Evolutionary conservation across 2,888 invertebrate species (phyloP).

Genomic region (Lamproptera curius): DNA sequence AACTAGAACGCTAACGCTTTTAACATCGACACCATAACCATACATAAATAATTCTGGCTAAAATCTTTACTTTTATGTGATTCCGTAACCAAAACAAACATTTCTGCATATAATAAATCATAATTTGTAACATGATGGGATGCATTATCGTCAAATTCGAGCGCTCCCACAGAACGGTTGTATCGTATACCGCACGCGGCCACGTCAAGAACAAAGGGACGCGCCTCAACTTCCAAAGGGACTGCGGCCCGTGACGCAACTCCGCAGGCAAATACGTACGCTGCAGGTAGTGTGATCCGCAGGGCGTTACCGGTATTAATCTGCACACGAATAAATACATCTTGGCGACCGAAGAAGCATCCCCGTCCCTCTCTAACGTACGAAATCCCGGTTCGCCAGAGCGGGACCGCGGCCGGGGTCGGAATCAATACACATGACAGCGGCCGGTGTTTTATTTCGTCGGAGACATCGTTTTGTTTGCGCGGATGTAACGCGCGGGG

Average conservation of each 20-base stretch:
- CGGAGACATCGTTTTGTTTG: constrained; percentile 46
- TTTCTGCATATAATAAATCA: no score
- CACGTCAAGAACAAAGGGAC: no score
- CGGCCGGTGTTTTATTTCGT: constrained; percentile 64
- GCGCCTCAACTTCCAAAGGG: no score
- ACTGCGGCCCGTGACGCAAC: not conserved
- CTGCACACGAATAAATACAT: constrained; percentile 32
- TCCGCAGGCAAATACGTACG: constrained; percentile 1
- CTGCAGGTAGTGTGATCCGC: constrained; percentile 21
- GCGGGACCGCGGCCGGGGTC: constrained; percentile 43
- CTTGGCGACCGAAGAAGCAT: constrained; percentile 28
- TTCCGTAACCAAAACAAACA: no score
- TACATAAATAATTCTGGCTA: no score
- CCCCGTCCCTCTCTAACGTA: constrained; percentile 22
- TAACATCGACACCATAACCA: no score
- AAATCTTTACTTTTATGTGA: no score
- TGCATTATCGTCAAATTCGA: no score
- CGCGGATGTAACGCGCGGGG: constrained; percentile 7
- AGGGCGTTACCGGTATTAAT: constrained; percentile 35
- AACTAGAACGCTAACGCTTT: no score
- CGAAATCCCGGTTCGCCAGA: constrained; percentile 31
- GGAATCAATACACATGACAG: constrained; percentile 72
- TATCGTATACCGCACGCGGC: no score
- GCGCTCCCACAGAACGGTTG: no score
- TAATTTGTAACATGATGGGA: no score